Percentiles rank a stretch among this genome's conserved stretches.
phyloP scores from a whole-genome alignment of 2,113 vertebrate genomes.

The Otus sunia region DNA sequence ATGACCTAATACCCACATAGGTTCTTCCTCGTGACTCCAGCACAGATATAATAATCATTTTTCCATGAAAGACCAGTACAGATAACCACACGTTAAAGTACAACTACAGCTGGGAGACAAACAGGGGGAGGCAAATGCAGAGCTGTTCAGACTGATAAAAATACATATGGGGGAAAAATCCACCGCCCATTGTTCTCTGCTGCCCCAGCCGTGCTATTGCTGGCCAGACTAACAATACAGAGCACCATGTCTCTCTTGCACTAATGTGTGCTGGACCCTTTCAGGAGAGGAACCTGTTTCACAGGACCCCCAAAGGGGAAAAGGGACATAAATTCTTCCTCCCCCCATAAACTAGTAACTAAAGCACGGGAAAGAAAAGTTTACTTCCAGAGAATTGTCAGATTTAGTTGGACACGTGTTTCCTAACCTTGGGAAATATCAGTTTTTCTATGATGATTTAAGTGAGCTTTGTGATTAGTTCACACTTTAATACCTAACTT shows the following conservation, averaged over 20 bases:
- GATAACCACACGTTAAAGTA: neutral
- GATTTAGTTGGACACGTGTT: neutral
- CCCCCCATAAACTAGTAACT: neutral
- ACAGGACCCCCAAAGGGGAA: neutral
- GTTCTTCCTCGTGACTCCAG: neutral
- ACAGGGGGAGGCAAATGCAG: neutral
- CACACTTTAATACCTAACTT: neutral
- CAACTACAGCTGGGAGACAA: neutral
- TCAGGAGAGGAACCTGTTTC: neutral
- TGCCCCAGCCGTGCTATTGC: neutral
- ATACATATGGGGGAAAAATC: neutral
- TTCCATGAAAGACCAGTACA: neutral
- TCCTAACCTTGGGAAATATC: neutral
- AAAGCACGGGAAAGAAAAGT: neutral
- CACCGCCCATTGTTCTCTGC: neutral
- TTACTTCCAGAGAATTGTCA: neutral
- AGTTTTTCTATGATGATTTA: neutral
- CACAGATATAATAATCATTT: neutral
- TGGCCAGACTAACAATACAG: neutral
- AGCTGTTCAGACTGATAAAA: neutral
- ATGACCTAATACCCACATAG: neutral
- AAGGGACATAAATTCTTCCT: neutral
- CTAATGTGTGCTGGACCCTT: neutral
- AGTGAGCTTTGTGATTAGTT: neutral
- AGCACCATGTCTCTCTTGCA: rapidly evolving